These are phyloP conservation scores for Ellobius talpinus DNA, from an alignment of 2,113 vertebrate species.

Conservation along the genomic window DNA sequence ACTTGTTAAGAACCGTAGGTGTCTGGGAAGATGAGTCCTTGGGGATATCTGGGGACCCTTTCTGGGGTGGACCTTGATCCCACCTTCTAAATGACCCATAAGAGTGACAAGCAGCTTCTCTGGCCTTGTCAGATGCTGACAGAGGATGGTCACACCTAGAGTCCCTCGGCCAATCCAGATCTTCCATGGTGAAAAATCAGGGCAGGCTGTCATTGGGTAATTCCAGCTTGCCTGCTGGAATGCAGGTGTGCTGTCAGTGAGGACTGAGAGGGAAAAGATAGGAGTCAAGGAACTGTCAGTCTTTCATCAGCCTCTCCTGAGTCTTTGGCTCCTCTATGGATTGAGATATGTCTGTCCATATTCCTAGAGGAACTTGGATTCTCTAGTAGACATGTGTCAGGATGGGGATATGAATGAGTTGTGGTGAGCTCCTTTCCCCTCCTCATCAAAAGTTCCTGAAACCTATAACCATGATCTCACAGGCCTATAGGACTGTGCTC, in stretches of 20 bases:
- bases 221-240: background rate
- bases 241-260: slow-evolving; percentile 31
- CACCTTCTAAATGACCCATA: background rate
- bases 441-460: background rate
- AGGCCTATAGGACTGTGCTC: background rate
- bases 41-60: background rate
- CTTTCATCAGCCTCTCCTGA: background rate
- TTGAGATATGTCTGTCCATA: background rate
- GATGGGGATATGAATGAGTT: background rate
- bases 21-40: background rate
- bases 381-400: background rate
- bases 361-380: background rate
- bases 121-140: background rate
- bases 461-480: background rate
- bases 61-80: background rate
- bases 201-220: slow-evolving; percentile 39
- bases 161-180: slow-evolving; percentile 9
- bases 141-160: background rate
- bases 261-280: background rate
- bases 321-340: background rate
- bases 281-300: background rate
- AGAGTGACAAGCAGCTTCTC: background rate
- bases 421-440: background rate
- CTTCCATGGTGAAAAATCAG: background rate
- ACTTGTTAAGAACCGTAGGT: background rate